Evolutionary conservation across 2,888 invertebrate species (phyloP).

Genomic region (Amblyjoppa proteus): DNA sequence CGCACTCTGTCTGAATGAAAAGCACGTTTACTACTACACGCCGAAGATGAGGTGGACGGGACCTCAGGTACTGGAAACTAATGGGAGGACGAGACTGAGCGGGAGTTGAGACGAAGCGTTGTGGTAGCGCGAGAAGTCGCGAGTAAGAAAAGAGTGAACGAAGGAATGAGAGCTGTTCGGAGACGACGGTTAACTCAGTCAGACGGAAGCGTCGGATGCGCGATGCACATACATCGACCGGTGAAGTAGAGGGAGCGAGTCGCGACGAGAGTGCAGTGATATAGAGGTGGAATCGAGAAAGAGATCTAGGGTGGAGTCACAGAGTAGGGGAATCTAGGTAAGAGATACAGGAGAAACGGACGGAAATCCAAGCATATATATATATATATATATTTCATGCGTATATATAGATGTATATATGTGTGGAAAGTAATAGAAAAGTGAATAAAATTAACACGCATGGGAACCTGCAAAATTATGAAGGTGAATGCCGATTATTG

Average conservation of each 20-base stretch:
- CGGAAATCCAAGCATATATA: background rate
- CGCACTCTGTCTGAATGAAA: constrained; percentile 56
- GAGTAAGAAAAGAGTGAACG: constrained; percentile 47
- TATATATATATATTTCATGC: background rate
- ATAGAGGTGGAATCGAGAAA: constrained; percentile 60
- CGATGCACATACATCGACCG: constrained; percentile 36
- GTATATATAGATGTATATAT: background rate
- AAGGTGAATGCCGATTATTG: too few species aligned
- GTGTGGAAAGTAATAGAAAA: background rate
- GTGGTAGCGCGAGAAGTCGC: constrained; percentile 52
- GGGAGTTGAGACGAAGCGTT: constrained; percentile 56
- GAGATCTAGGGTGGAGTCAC: constrained; percentile 58
- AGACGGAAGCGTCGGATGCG: constrained; percentile 46
- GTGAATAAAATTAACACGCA: too few species aligned
- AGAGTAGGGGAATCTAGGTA: constrained; percentile 41
- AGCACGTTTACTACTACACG: constrained; percentile 48
- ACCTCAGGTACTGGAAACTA: constrained; percentile 58
- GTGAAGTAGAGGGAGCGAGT: constrained; percentile 46
- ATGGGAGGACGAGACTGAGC: constrained; percentile 61
- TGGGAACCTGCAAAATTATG: too few species aligned
- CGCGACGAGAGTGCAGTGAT: constrained; percentile 41
- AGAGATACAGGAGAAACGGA: constrained; percentile 26
- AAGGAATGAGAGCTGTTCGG: constrained; percentile 40
- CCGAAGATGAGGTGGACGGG: constrained; percentile 47
- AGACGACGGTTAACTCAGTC: constrained; percentile 48